A percentile compares a stretch with the other conserved stretches of the same genome.
These are phyloP conservation scores for Galemys pyrenaicus DNA, from an alignment of 2,113 vertebrate genomes.

Conservation along the genomic window DNA sequence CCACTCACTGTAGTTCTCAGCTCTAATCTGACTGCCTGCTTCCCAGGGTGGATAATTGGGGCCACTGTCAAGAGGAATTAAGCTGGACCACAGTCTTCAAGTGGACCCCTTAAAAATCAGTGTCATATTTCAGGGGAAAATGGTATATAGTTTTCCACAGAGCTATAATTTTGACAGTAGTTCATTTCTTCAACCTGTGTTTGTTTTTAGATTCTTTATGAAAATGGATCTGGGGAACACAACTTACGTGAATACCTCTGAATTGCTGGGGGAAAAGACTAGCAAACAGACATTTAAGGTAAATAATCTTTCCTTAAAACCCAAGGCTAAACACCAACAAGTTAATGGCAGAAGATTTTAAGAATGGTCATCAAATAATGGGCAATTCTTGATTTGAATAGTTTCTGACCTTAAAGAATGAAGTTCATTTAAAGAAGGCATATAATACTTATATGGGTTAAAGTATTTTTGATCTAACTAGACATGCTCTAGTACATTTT, in stretches of 20 bases:
- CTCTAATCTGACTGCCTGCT: background rate
- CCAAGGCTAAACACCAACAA: background rate
- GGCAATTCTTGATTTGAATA: background rate
- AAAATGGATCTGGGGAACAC: background rate
- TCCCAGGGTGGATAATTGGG: background rate
- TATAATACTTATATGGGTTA: background rate
- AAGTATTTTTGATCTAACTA: conserved; percentile 17
- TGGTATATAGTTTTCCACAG: background rate
- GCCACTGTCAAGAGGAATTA: background rate
- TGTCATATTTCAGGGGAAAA: background rate
- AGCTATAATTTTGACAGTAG: background rate
- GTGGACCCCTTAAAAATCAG: background rate
- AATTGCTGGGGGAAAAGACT: background rate
- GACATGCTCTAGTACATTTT: background rate
- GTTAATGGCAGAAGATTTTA: background rate
- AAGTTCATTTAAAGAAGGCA: background rate
- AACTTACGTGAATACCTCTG: background rate
- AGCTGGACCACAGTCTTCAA: background rate
- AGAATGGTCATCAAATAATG: conserved; percentile 30
- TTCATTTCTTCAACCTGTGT: background rate
- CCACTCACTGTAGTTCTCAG: background rate
- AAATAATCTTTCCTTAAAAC: background rate
- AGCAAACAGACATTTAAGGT: background rate
- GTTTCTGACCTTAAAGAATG: background rate
- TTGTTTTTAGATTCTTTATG: background rate